Percentiles rank a stretch among this genome's conserved stretches.
These are phyloP conservation scores for Otus sunia DNA, from an alignment of 2,113 vertebrate species.

Conservation along the genomic window DNA sequence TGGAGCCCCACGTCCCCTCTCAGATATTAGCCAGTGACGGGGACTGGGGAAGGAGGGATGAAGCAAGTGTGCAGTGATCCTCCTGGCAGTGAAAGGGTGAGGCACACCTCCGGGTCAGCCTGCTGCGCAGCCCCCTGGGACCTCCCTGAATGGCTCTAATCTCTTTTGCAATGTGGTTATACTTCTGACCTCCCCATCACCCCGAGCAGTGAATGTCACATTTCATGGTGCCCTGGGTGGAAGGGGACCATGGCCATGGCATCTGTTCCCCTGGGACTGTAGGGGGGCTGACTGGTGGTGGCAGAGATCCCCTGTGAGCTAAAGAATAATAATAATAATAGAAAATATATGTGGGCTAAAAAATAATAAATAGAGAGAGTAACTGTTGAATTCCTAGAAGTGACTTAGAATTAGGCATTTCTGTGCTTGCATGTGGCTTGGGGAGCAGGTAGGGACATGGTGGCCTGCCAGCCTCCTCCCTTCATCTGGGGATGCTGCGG, in stretches of 20 bases:
- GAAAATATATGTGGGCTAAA: too few species aligned
- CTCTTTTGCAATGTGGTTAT: conserved; percentile 15
- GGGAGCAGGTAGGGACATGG: background rate
- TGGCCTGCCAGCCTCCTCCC: background rate
- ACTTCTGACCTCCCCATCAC: conserved; percentile 2
- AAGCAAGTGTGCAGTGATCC: background rate
- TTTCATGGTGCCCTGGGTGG: background rate
- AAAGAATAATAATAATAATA: too few species aligned
- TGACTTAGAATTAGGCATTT: background rate
- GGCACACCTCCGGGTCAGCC: background rate
- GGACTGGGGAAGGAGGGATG: background rate
- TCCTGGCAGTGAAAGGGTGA: conserved; percentile 48
- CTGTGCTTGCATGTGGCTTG: fast-evolving
- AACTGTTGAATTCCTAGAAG: background rate
- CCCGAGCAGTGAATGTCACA: background rate
- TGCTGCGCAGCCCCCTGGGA: background rate
- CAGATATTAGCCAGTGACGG: fast-evolving
- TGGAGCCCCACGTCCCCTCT: background rate
- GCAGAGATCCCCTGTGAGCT: background rate
- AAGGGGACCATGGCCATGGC: fast-evolving
- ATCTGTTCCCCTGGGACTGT: fast-evolving
- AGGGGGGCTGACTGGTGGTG: background rate
- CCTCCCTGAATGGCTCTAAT: conserved; percentile 27
- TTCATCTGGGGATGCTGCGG: fast-evolving
- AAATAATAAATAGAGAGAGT: background rate